phyloP scores from a whole-genome alignment of 2,888 invertebrate species.

The Heteromyza rotundicornis region DNA sequence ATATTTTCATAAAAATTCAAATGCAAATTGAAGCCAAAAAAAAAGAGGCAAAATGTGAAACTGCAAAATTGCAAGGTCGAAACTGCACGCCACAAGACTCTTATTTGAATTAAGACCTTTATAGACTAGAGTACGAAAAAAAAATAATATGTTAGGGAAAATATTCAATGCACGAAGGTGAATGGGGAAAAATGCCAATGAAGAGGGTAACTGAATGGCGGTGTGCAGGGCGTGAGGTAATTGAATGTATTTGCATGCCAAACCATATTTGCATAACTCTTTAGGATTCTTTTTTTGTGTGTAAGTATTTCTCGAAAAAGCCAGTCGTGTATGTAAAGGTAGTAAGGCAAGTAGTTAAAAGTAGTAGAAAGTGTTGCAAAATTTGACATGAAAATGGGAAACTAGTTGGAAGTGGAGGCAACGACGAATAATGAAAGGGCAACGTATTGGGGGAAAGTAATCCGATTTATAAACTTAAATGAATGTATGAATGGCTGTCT shows the following conservation, averaged over 20 bases:
- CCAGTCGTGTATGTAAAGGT: too few species aligned
- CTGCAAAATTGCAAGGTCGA: conserved; percentile 43
- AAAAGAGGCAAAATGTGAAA: conserved; percentile 35
- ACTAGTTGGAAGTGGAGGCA: neutral
- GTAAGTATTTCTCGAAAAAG: too few species aligned
- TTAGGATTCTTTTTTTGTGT: neutral
- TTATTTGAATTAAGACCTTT: too few species aligned
- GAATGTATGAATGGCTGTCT: too few species aligned
- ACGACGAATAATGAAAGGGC: neutral
- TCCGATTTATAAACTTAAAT: neutral
- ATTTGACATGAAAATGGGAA: neutral
- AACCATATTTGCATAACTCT: neutral
- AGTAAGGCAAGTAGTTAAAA: neutral
- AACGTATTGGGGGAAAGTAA: neutral
- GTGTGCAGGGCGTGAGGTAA: neutral
- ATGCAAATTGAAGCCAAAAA: neutral
- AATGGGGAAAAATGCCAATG: neutral
- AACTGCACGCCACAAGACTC: conserved; percentile 35
- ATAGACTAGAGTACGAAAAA: neutral
- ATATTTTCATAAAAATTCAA: neutral
- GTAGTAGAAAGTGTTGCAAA: neutral
- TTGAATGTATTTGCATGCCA: neutral
- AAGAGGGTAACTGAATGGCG: neutral
- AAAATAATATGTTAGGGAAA: neutral
- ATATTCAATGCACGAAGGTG: neutral